Conservation (phyloP, 1,140 invertebrate species). For the Danaus melanippus region DNA sequence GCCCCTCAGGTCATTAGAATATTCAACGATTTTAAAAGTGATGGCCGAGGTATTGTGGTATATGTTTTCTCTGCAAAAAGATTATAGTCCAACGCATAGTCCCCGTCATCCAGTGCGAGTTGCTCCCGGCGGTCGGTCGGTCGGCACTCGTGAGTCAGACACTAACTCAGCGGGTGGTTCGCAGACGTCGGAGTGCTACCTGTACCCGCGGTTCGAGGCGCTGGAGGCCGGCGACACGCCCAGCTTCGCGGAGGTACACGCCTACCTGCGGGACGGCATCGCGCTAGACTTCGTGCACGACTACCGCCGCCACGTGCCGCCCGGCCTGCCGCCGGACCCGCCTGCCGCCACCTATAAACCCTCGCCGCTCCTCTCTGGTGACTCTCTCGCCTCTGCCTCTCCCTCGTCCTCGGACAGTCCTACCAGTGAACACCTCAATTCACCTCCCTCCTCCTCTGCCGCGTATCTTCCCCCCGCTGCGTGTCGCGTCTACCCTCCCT, state of each 20-base stretch:
- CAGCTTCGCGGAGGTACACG: constrained; percentile 45
- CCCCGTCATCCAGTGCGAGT: too few relatives aligned
- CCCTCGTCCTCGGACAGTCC: too few relatives aligned
- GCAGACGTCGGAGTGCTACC: constrained; percentile 51
- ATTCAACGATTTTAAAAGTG: too few relatives aligned
- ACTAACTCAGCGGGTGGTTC: constrained; percentile 25
- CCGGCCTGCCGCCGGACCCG: constrained; percentile 13
- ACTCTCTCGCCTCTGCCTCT: too few relatives aligned
- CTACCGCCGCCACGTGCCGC: constrained; percentile 41
- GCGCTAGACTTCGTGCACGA: constrained; percentile 43
- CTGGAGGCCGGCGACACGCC: constrained; percentile 51
- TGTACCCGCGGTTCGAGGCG: constrained; percentile 49
- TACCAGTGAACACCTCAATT: too few relatives aligned
- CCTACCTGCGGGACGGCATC: constrained; percentile 46
- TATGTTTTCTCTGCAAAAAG: too few relatives aligned
- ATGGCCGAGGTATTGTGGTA: too few relatives aligned
- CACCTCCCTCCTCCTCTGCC: not conserved
- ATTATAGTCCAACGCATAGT: too few relatives aligned
- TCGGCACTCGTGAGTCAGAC: too few relatives aligned
- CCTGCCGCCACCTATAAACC: not conserved
- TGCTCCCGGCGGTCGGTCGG: too few relatives aligned
- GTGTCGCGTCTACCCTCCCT: not conserved
- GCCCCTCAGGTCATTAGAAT: too few relatives aligned
- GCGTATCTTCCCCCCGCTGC: not conserved
- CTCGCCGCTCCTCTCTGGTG: not conserved